Evolutionary conservation across 2,797 vertebrate species (phyloP).

Genomic region (Thaleichthys pacificus): DNA sequence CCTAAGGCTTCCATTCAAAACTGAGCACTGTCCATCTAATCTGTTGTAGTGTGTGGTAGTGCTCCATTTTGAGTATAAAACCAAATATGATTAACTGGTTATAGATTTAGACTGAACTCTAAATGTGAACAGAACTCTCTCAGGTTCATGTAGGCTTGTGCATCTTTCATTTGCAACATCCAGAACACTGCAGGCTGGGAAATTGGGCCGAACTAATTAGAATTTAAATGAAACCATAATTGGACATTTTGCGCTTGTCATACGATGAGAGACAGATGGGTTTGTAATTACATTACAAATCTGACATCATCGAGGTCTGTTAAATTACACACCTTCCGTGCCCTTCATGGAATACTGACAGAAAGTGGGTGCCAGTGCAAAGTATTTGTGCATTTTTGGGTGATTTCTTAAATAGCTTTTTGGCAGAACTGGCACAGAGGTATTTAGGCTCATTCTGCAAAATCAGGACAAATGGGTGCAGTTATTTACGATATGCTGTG

Average conservation of each 20-base stretch:
- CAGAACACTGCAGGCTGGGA: slow-evolving; percentile 82
- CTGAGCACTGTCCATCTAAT: background rate
- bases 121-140: slow-evolving; percentile 45
- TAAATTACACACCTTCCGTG: slow-evolving; percentile 71
- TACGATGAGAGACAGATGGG: slow-evolving; percentile 99
- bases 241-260: slow-evolving; percentile 99
- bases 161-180: slow-evolving; percentile 79
- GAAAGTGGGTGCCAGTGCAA: slow-evolving; percentile 63
- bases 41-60: background rate
- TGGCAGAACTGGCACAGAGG: slow-evolving; percentile 45
- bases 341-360: slow-evolving; percentile 86
- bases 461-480: slow-evolving; percentile 62
- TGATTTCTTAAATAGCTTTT: slow-evolving; percentile 68
- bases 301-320: slow-evolving; percentile 83
- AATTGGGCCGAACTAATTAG: slow-evolving; percentile 99
- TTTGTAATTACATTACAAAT: slow-evolving; percentile 97
- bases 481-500: slow-evolving; percentile 32
- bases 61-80: background rate
- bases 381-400: slow-evolving; percentile 61
- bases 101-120: background rate
- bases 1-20: background rate
- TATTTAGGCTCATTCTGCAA: slow-evolving; percentile 47
- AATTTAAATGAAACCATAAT: slow-evolving; percentile 99
- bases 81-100: background rate
- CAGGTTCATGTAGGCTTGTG: slow-evolving; percentile 52